Evolutionary conservation across 2,888 invertebrate genomes (phyloP).

Genomic region (Leucophora obtusa): DNA sequence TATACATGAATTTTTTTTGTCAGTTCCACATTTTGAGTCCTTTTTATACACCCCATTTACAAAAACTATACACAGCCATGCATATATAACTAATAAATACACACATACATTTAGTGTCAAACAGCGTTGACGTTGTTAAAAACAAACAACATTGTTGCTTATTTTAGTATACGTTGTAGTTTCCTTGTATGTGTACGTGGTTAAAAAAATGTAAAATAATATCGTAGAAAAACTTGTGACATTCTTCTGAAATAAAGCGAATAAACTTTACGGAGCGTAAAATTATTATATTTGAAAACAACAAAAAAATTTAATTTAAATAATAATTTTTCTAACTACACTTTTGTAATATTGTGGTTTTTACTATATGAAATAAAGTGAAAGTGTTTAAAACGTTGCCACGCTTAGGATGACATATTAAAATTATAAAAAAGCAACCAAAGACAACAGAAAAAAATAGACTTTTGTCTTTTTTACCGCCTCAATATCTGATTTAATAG

Average conservation of each 20-base stretch:
- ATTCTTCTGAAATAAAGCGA: constrained; percentile 41
- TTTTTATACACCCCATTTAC: constrained; percentile 30
- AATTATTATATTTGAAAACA: constrained; percentile 44
- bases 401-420: constrained; percentile 32
- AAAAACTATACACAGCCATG: neutral
- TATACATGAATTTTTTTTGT: constrained; percentile 4
- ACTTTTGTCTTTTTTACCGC: constrained; percentile 37
- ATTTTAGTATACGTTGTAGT: constrained; percentile 37
- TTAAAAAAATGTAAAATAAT: constrained; percentile 29
- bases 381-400: constrained; percentile 53
- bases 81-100: neutral
- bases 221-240: constrained; percentile 46
- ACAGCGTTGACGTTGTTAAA: constrained; percentile 58
- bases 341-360: constrained; percentile 22
- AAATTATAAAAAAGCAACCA: constrained; percentile 12
- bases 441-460: neutral
- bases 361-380: constrained; percentile 37
- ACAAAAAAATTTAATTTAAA: constrained; percentile 15
- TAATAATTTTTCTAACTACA: constrained; percentile 26
- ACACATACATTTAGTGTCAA: constrained; percentile 47
- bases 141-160: constrained; percentile 58
- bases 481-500: constrained; percentile 39
- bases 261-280: constrained; percentile 51
- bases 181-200: constrained; percentile 2
- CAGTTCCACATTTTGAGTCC: constrained; percentile 13